Evolutionary conservation across 2,113 vertebrate genomes (phyloP), one percentile per base, ranked within the genome.

Genomic region (Melanerpes formicivorus): DNA sequence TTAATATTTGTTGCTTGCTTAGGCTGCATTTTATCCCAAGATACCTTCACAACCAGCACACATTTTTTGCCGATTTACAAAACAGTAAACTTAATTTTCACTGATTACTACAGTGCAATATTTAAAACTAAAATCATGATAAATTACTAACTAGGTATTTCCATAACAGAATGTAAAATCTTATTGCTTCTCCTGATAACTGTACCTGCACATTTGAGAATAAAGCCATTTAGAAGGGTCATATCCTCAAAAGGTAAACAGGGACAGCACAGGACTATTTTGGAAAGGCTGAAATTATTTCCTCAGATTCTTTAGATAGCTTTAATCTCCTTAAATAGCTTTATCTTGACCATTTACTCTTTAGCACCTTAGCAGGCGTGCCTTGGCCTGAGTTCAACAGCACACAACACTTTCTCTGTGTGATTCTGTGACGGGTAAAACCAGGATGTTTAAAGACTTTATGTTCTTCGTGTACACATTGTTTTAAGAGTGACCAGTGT

Each of bases 271-370:
- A 42, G 15, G 19, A 70, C 34, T 85, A 3, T 62, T 86, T 83
- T 81, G 19, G 29, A 78, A 90, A 88, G 29, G 19, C 13, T 73
- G 50, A 70, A 81, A 55, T 79, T 59, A 62, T 59, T 91, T 82
- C 50, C 14, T 9, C 18, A 8, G 11, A 52, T 62, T 65, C 40
- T 73, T 91, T 67, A 83, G 32, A 64, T 62, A 34, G 18, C 26
- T 90, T 79, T 90, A 63, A 76, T 88, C 55, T 90, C 25, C n/a
- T 83, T 91, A 62, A 91, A 34, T 59, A 65, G 17, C 29, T 37
- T 93, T 83, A 69, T 78, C 37, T n/a, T 44, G 84, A 54, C 19
- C 6, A 7, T 63, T 86, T 91, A 9, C 18, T 88, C 55, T 75
- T 93, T 26, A 69, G 18, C 26, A 50, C 55, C 13, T 83, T 78